These are phyloP conservation scores for Drosophila sturtevanti DNA, from an alignment of 1,140 invertebrate genomes.

Conservation along the genomic window DNA sequence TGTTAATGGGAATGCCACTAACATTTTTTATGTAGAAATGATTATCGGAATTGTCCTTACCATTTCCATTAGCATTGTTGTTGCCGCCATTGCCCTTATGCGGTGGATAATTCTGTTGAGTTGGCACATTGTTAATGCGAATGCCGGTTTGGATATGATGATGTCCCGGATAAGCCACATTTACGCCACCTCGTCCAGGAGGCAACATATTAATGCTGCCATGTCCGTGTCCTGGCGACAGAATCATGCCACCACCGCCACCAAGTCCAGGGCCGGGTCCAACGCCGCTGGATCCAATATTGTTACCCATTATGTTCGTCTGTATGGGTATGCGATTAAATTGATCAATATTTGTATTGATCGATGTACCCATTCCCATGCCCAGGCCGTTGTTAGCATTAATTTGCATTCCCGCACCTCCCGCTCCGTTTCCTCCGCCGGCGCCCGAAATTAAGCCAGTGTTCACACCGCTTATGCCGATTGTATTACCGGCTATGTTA, in stretches of 20 bases:
- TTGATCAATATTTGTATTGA: conserved; percentile 79
- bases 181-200: conserved; percentile 56
- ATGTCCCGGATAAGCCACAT: conserved; percentile 64
- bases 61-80: conserved; percentile 57
- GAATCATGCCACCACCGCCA: conserved; percentile 54
- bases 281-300: conserved; percentile 35
- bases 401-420: conserved; percentile 33
- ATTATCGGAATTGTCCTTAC: conserved; percentile 47
- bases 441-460: conserved; percentile 29
- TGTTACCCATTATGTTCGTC: conserved; percentile 66
- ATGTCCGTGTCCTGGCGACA: conserved; percentile 66
- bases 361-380: conserved; percentile 59
- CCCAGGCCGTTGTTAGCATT: conserved; percentile 44
- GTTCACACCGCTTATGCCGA: conserved; percentile 54
- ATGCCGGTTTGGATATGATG: conserved; percentile 79
- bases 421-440: conserved; percentile 15
- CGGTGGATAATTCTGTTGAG: conserved; percentile 67
- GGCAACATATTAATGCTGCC: conserved; percentile 74
- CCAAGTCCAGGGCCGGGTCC: conserved; percentile 23
- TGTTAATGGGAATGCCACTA: conserved; percentile 33
- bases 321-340: conserved; percentile 78
- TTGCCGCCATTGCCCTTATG: conserved; percentile 62
- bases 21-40: conserved; percentile 35
- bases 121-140: conserved; percentile 80
- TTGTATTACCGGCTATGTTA: conserved; percentile 36